phyloP scores from a whole-genome alignment of 2,113 vertebrate genomes.

The Chloroceryle aenea region DNA sequence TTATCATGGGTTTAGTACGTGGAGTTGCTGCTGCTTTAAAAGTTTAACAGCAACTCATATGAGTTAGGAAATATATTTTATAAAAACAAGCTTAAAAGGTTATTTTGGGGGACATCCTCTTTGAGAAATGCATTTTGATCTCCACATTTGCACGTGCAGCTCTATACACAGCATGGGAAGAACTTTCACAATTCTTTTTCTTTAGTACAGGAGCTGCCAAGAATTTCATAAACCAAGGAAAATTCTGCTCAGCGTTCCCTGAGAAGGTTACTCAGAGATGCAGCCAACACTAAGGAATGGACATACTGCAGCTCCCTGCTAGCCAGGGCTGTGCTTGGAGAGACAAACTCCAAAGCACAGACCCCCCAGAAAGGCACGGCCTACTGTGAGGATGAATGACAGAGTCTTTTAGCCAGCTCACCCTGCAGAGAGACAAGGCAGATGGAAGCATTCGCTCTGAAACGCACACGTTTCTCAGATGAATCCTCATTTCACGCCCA shows the following conservation, averaged over 20 bases:
- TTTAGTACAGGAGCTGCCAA: neutral
- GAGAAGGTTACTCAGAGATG: slow-evolving; percentile 64
- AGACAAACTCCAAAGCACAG: neutral
- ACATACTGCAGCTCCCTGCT: neutral
- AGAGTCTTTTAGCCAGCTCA: neutral
- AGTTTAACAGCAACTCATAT: neutral
- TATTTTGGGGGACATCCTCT: neutral
- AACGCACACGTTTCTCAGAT: neutral
- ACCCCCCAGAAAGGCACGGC: neutral
- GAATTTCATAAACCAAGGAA: neutral
- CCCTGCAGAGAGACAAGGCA: neutral
- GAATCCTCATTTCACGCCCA: neutral
- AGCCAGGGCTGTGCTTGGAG: neutral
- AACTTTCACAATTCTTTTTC: neutral
- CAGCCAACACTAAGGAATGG: slow-evolving; percentile 29
- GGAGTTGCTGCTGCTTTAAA: neutral
- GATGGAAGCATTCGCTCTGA: neutral
- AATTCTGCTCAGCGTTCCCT: neutral
- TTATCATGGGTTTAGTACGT: neutral
- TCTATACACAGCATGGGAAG: neutral
- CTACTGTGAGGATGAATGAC: accelerated
- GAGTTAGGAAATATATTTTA: neutral
- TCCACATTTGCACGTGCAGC: accelerated
- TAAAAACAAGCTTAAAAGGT: neutral
- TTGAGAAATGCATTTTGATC: neutral